Conservation (phyloP, 1,140 invertebrate species). For the Limonius californicus region DNA sequence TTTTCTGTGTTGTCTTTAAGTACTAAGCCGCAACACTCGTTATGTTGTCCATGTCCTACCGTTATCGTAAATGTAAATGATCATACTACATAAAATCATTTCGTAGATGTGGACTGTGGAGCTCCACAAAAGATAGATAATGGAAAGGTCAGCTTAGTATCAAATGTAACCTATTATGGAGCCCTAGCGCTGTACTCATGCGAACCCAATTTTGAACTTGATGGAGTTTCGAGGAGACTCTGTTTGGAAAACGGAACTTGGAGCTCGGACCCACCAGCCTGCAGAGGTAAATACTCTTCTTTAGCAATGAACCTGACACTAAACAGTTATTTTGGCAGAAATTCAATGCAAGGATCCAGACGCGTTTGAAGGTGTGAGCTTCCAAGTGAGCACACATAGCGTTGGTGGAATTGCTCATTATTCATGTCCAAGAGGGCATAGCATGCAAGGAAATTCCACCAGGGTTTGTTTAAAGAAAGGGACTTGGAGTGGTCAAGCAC, state of each 20-base stretch:
- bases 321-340: conserved; percentile 54
- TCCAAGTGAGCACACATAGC: conserved; percentile 59
- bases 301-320: too few relatives aligned
- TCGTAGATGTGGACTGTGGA: conserved; percentile 90
- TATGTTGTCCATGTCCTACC: too few relatives aligned
- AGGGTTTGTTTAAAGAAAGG: conserved; percentile 74
- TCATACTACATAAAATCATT: too few relatives aligned
- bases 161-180: conserved; percentile 84
- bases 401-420: conserved; percentile 77
- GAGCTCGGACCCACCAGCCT: conserved; percentile 73
- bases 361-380: conserved; percentile 53
- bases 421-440: conserved; percentile 75
- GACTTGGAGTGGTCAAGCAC: conserved; percentile 71
- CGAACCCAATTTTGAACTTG: conserved; percentile 73
- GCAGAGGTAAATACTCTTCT: conserved; percentile 56
- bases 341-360: conserved; percentile 72
- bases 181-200: conserved; percentile 81
- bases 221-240: conserved; percentile 72
- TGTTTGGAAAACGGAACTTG: conserved; percentile 88
- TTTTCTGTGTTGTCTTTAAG: too few relatives aligned
- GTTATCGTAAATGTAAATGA: too few relatives aligned
- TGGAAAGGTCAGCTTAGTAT: conserved; percentile 71
- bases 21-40: too few relatives aligned
- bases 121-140: conserved; percentile 67
- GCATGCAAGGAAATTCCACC: conserved; percentile 73